These are phyloP conservation scores for Eupsilia transversa DNA, from an alignment of 2,888 invertebrate species.

Conservation along the genomic window DNA sequence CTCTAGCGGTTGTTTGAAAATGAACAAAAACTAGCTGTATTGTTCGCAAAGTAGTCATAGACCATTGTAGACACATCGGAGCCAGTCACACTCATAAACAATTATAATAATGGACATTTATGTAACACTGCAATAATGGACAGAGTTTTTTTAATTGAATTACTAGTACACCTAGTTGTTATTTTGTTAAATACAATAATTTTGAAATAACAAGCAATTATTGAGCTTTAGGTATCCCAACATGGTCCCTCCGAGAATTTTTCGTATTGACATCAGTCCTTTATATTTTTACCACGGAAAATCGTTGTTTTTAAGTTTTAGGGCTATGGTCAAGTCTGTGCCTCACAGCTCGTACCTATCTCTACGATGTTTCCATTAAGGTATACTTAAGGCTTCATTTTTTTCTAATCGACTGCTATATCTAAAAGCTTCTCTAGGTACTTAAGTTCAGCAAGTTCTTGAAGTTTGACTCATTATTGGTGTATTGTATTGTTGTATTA, in stretches of 20 bases:
- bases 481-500: conserved; percentile 5
- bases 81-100: conserved; percentile 16
- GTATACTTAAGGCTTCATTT: no score
- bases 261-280: conserved; percentile 30
- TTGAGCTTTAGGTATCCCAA: conserved; percentile 40
- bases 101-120: conserved; percentile 19
- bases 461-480: background rate
- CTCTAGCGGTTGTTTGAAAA: conserved; percentile 10
- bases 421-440: conserved; percentile 3
- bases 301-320: conserved; percentile 1
- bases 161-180: background rate
- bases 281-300: conserved; percentile 5
- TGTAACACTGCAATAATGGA: conserved; percentile 17
- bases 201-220: conserved; percentile 15
- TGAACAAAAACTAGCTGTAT: conserved; percentile 2
- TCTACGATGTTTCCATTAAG: background rate
- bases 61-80: conserved; percentile 24
- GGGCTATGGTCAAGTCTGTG: background rate
- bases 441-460: background rate
- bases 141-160: conserved; percentile 7
- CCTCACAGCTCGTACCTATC: background rate
- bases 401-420: background rate
- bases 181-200: conserved; percentile 13
- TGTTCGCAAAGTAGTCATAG: conserved; percentile 11
- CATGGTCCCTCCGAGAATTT: conserved; percentile 46